phyloP scores from a whole-genome alignment of 2,888 invertebrate species.

The Baronia brevicornis region DNA sequence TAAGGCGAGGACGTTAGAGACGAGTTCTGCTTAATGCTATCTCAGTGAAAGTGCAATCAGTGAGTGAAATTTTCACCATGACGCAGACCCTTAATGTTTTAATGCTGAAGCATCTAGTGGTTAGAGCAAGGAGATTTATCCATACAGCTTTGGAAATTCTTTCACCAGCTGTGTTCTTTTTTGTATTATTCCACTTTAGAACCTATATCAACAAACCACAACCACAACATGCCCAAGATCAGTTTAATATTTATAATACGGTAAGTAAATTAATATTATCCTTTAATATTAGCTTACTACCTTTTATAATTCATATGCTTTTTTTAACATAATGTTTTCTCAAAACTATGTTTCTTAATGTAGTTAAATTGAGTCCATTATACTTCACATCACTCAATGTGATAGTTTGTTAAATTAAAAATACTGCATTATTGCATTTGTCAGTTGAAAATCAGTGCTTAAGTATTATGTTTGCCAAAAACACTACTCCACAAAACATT shows the following conservation, averaged over 20 bases:
- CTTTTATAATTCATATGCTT: too few species aligned
- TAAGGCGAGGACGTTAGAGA: too few species aligned
- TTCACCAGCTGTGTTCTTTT: conserved; percentile 29
- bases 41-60: conserved; percentile 11
- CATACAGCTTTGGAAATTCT: conserved; percentile 32
- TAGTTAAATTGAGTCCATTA: too few species aligned
- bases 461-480: too few species aligned
- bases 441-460: too few species aligned
- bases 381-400: too few species aligned
- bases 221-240: not conserved
- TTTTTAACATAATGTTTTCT: too few species aligned
- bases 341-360: too few species aligned
- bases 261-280: conserved; percentile 10
- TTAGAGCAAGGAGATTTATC: conserved; percentile 32
- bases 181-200: conserved; percentile 22
- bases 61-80: conserved; percentile 18
- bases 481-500: too few species aligned
- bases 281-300: not conserved
- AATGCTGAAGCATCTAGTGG: conserved; percentile 41
- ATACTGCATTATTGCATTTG: too few species aligned
- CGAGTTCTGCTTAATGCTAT: too few species aligned
- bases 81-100: conserved; percentile 28
- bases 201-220: conserved; percentile 9
- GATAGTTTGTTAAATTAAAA: too few species aligned
- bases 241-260: conserved; percentile 7